Conservation (phyloP, 2,888 invertebrate species). For the Itoplectis maculator region DNA sequence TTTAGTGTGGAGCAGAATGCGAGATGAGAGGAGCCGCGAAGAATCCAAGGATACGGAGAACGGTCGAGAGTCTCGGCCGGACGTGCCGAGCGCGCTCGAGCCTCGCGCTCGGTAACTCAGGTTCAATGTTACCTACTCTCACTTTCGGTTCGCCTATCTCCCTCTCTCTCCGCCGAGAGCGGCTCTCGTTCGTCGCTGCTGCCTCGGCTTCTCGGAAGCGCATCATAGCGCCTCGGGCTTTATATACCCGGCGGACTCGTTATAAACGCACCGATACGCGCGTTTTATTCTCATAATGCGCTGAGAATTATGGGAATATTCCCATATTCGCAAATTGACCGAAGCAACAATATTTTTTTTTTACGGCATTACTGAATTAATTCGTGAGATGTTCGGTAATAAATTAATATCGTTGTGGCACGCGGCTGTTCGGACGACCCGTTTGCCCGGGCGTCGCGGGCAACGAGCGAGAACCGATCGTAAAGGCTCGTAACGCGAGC, state of each 20-base stretch:
- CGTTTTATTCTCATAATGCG: not conserved
- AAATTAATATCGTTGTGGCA: constrained; percentile 51
- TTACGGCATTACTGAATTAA: constrained; percentile 35
- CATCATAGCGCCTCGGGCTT: constrained; percentile 52
- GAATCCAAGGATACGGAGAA: constrained; percentile 59
- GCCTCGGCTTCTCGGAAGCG: constrained; percentile 49
- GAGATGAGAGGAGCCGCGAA: constrained; percentile 19
- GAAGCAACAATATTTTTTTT: too few relatives aligned
- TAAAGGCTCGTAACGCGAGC: constrained; percentile 56
- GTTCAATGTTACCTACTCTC: constrained; percentile 79
- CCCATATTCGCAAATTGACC: too few relatives aligned
- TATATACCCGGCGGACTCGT: constrained; percentile 49
- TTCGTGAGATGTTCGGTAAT: constrained; percentile 31
- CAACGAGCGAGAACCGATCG: constrained; percentile 53
- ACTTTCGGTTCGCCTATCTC: constrained; percentile 75
- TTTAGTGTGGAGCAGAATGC: not conserved
- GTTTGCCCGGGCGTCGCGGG: constrained; percentile 26
- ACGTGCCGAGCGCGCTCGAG: constrained; percentile 40
- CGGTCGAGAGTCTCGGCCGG: constrained; percentile 40
- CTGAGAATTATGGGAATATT: too few relatives aligned
- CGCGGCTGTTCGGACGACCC: constrained; percentile 34
- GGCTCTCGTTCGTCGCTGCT: constrained; percentile 17
- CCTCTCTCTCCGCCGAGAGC: too few relatives aligned
- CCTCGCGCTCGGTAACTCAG: constrained; percentile 62
- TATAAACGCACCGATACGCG: constrained; percentile 25